Evolutionary conservation across 1,140 invertebrate species (phyloP), one percentile per base, ranked within the genome.

Genomic region (Zaprionus capensis): DNA sequence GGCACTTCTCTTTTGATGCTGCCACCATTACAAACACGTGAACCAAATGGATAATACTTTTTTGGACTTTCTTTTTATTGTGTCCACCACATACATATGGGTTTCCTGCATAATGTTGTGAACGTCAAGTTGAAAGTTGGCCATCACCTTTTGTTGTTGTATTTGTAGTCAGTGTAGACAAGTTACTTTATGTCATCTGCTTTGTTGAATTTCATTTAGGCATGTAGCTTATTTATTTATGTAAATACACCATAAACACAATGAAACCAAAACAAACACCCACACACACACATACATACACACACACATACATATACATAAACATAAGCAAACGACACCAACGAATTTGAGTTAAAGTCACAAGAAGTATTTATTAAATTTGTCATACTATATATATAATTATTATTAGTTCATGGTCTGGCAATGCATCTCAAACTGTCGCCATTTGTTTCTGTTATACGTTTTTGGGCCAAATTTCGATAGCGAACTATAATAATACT

Each of bases 211-310:
- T 84, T 71, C 68, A 80, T 79, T 86, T 84, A 82, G 76, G 76
- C 74, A 59, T 68, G 62, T 86, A 83, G 83, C 61, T 76, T 77
- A 80, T 88, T 88, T 87, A 90, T 88, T 90, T 88, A 90, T 88
- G 85, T 88, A 90, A 76, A 88, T 90, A 88, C 85, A 87, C 81
- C 61, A 46, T 71, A 36, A 85, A 78, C 20, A 61, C 36, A 76
- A 65, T 71, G 46, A 76, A 66, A 77, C 74, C 59, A 69, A 73
- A 76, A 71, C 63, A 51, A 51, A 73, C 62, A 78, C 64, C 86
- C 17, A 76, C 41, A 73, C 44, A 73, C 55, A 78, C 24, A 80
- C 38, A 68, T 26, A 74, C 44, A 66, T 1, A 59, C 15, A 66
- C 24, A 65, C 7, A 82, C 34, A 56, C 66, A 71, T 59, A 75